phyloP scores from a whole-genome alignment of 2,888 invertebrate genomes.

The Acanthopleura granulata region DNA sequence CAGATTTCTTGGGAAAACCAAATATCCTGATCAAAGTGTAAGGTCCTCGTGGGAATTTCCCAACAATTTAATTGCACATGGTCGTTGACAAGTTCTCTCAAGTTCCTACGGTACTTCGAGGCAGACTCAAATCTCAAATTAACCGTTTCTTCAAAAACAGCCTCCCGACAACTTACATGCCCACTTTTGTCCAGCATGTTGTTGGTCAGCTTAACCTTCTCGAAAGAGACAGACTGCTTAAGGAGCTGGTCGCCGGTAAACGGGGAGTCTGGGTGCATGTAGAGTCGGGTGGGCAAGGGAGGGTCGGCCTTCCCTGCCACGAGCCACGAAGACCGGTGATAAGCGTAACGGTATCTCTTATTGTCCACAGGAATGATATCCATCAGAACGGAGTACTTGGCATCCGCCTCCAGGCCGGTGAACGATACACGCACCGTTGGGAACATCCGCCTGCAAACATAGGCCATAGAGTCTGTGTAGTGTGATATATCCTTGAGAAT shows the following conservation, averaged over 20 bases:
- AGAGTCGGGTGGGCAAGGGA: constrained; percentile 89
- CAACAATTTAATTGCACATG: too few relatives aligned
- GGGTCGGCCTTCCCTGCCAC: constrained; percentile 99
- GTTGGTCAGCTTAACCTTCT: constrained; percentile 98
- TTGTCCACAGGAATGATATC: constrained; percentile 98
- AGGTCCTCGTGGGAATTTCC: too few relatives aligned
- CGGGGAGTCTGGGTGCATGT: constrained; percentile 97
- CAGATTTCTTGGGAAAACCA: too few relatives aligned
- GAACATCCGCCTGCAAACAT: constrained; percentile 89
- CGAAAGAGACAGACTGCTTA: constrained; percentile 97
- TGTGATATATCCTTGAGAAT: too few relatives aligned
- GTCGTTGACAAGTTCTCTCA: too few relatives aligned
- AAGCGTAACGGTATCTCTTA: constrained; percentile 92
- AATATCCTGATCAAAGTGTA: too few relatives aligned
- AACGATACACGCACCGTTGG: constrained; percentile 96
- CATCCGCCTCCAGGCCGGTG: constrained; percentile 78
- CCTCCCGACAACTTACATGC: constrained; percentile 54
- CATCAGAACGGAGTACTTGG: constrained; percentile 87
- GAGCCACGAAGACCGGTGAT: constrained; percentile 97
- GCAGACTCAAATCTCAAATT: too few relatives aligned
- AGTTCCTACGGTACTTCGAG: too few relatives aligned
- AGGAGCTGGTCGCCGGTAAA: constrained; percentile 94
- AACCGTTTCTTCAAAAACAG: too few relatives aligned
- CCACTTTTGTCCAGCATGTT: constrained; percentile 83
- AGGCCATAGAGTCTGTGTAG: too few relatives aligned